Conservation (phyloP, 2,113 vertebrate genomes). For the Oriolus oriolus region DNA sequence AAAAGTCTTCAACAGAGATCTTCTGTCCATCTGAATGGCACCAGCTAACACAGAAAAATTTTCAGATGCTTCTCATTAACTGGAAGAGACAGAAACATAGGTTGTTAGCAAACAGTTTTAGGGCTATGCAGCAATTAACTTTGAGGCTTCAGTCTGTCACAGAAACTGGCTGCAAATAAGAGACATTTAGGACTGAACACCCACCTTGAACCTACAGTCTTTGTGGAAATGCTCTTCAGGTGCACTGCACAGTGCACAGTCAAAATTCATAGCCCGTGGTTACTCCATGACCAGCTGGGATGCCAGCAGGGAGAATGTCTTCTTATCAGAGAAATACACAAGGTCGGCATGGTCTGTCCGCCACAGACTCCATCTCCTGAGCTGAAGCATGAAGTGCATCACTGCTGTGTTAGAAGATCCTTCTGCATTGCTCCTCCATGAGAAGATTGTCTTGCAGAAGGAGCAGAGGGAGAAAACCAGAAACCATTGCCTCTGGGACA, state of each 20-base stretch:
- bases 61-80: background rate
- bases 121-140: background rate
- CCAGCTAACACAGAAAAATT: background rate
- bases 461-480: background rate
- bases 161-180: background rate
- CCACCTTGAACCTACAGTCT: background rate
- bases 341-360: background rate
- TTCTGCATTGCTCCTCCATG: background rate
- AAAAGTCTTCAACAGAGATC: background rate
- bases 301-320: background rate
- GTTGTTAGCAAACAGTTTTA: background rate
- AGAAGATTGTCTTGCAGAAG: background rate
- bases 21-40: background rate
- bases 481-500: background rate
- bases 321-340: rapidly evolving
- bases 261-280: rapidly evolving
- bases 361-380: background rate
- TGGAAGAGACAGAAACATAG: background rate
- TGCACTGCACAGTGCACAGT: background rate
- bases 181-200: background rate
- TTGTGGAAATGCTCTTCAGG: background rate
- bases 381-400: background rate
- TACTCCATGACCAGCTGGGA: background rate
- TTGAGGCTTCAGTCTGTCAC: background rate
- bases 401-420: background rate